phyloP scores from a whole-genome alignment of 2,888 invertebrate genomes.

The Stenichneumon culpator region DNA sequence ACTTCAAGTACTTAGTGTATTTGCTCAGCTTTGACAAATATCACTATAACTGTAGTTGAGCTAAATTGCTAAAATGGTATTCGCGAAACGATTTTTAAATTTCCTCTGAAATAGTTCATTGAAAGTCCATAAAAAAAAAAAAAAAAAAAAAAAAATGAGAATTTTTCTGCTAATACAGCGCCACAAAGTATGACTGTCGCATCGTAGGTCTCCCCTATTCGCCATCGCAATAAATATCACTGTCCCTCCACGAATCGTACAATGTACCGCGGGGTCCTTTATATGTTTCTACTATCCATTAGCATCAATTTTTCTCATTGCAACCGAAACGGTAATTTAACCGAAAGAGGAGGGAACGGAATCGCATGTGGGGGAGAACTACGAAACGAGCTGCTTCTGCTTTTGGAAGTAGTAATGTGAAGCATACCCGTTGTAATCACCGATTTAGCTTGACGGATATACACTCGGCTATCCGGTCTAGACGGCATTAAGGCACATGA shows the following conservation, averaged over 20 bases:
- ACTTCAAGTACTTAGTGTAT: too few relatives aligned
- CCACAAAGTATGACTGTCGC: neutral
- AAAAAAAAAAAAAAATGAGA: too few relatives aligned
- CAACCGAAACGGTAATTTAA: neutral
- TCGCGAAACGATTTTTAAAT: neutral
- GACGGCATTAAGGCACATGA: constrained; percentile 77
- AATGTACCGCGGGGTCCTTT: neutral
- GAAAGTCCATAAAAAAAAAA: too few relatives aligned
- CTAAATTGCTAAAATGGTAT: neutral
- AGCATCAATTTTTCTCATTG: neutral
- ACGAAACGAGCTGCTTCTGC: constrained; percentile 10
- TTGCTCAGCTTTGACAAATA: too few relatives aligned
- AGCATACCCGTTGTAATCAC: constrained; percentile 79
- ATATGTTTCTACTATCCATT: neutral
- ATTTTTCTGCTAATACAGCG: too few relatives aligned
- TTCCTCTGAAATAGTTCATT: neutral
- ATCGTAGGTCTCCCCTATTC: neutral
- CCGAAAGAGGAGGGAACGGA: neutral
- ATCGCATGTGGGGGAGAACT: neutral
- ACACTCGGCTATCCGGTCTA: constrained; percentile 80
- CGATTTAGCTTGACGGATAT: constrained; percentile 80
- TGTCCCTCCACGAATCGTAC: neutral
- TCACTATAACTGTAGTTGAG: neutral
- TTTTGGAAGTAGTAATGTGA: constrained; percentile 43
- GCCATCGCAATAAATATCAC: neutral